Conservation (phyloP, 2,888 invertebrate genomes). For the Choreutis nemorana region DNA sequence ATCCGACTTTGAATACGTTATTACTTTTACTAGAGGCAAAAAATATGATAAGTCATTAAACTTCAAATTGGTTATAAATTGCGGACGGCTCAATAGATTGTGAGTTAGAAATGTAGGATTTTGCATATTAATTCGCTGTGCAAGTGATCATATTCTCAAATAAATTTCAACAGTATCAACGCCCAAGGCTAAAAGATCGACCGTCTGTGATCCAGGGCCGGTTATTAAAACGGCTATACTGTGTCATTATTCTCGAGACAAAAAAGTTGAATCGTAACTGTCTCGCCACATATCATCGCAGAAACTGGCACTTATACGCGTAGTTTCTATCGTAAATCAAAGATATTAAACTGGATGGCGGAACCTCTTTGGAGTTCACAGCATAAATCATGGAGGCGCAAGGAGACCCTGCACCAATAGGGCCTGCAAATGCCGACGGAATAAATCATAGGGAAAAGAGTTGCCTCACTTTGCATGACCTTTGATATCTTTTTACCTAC, state of each 20-base stretch:
- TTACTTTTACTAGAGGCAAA: too few species aligned
- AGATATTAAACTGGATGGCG: constrained; percentile 64
- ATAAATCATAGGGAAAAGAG: constrained; percentile 35
- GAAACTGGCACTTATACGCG: constrained; percentile 58
- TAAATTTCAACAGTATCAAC: constrained; percentile 43
- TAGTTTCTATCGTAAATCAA: constrained; percentile 66
- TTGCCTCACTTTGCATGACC: background rate
- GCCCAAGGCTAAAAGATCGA: constrained; percentile 37
- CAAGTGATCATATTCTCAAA: too few species aligned
- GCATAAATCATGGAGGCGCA: constrained; percentile 59
- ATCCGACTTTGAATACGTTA: too few species aligned
- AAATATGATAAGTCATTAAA: too few species aligned
- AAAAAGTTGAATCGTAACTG: constrained; percentile 50
- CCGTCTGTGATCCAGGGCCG: constrained; percentile 25
- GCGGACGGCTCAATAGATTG: too few species aligned
- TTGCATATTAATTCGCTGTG: too few species aligned
- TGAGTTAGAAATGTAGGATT: too few species aligned
- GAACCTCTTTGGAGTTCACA: constrained; percentile 65
- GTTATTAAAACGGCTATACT: constrained; percentile 58
- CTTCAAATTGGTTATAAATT: too few species aligned
- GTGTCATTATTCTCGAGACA: constrained; percentile 57
- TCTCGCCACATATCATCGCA: constrained; percentile 56
- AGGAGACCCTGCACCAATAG: constrained; percentile 51
- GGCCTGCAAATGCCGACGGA: constrained; percentile 40
- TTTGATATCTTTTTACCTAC: too few species aligned